phyloP scores from a whole-genome alignment of 92 coral and sea anemone species.

The Virgularia gustaviana region DNA sequence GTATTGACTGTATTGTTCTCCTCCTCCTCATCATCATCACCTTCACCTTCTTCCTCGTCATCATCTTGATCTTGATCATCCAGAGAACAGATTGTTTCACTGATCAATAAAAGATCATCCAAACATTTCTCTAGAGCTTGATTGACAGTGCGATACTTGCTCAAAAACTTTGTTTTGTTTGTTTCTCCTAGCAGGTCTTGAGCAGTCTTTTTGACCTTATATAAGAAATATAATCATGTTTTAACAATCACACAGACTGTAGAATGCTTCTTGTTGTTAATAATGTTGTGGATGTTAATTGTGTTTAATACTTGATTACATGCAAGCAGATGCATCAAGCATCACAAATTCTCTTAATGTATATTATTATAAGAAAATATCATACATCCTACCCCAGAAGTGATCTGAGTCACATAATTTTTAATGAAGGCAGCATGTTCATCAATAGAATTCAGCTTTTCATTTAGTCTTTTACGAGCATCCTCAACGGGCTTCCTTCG shows the following conservation, averaged over 20 bases:
- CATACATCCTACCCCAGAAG: slow-evolving; percentile 56
- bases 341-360: no score
- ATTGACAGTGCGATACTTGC: slow-evolving; percentile 79
- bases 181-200: slow-evolving; percentile 59
- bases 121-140: slow-evolving; percentile 93
- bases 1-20: no score
- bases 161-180: slow-evolving; percentile 78
- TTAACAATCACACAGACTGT: no score
- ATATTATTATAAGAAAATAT: no score
- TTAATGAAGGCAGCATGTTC: slow-evolving; percentile 83
- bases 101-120: slow-evolving; percentile 73
- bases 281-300: no score
- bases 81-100: slow-evolving; percentile 65
- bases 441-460: slow-evolving; percentile 71
- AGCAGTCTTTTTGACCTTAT: slow-evolving; percentile 74
- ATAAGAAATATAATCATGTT: neutral
- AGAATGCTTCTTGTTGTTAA: no score
- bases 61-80: slow-evolving; percentile 57
- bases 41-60: neutral
- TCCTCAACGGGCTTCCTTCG: slow-evolving; percentile 83
- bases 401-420: slow-evolving; percentile 64
- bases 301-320: no score
- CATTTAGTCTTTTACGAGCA: slow-evolving; percentile 78
- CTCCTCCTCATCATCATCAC: neutral
- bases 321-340: no score